phyloP scores from a whole-genome alignment of 2,888 invertebrate species.

The Quadriops clusia region DNA sequence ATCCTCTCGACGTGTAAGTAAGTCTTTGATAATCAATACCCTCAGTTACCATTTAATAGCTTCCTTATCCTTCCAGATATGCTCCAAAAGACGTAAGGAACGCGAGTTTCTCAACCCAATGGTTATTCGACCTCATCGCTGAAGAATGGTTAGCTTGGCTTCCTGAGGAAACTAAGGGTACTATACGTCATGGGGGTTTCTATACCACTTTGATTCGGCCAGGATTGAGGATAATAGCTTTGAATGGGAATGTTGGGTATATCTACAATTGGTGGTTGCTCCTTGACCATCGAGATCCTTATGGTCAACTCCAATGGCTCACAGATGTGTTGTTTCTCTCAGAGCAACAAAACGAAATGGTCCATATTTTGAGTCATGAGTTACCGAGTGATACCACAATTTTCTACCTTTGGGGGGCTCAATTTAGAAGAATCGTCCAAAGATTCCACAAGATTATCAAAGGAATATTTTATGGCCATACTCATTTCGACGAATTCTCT shows the following conservation, averaged over 20 bases:
- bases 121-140: conserved; percentile 65
- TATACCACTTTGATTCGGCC: conserved; percentile 58
- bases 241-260: conserved; percentile 75
- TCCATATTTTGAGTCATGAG: conserved; percentile 75
- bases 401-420: conserved; percentile 55
- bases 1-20: conserved; percentile 65
- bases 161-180: conserved; percentile 46
- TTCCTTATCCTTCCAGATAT: conserved; percentile 23
- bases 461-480: conserved; percentile 74
- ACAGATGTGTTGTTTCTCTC: conserved; percentile 57
- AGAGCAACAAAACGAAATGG: conserved; percentile 56
- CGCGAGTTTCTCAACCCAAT: conserved; percentile 43
- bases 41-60: conserved; percentile 4
- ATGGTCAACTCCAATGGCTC: conserved; percentile 70
- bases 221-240: conserved; percentile 61
- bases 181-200: conserved; percentile 59
- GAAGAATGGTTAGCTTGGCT: conserved; percentile 63
- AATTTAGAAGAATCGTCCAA: conserved; percentile 42
- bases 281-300: conserved; percentile 53
- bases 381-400: conserved; percentile 61
- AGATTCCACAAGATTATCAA: conserved; percentile 59
- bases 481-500: conserved; percentile 63
- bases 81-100: conserved; percentile 16
- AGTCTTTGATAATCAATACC: too few relatives aligned
- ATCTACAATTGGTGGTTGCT: conserved; percentile 49